Base-by-base conservation (phyloP, 2,113 vertebrate species). In the Dolichallabes microphthalmus region DNA sequence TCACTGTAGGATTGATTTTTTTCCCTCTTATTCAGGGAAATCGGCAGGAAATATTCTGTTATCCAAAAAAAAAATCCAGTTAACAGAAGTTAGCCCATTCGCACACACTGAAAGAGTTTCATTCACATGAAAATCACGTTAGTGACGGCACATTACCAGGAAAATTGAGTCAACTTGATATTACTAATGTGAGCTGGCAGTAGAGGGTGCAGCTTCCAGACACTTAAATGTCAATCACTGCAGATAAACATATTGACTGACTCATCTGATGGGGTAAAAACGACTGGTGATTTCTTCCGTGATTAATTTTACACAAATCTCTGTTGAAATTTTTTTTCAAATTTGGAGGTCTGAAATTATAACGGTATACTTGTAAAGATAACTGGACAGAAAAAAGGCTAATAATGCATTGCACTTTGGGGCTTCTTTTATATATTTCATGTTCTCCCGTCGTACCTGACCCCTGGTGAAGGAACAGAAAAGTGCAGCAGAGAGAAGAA, bases 391-490 rank as follows among this genome's bases (percentile, higher is more conserved):
- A 79, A 79, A 79, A 76, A 58, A 77, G 27, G 57, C 5, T 35
- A 60, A 25, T 79, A 79, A 60, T 79, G 76, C 76, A 79, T 79
- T 60, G 76, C 55, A 79, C 94, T 95, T 92, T 13, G 78, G 74
- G 58, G 83, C 75, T 66, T 39, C n/a, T 69, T 79, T 63, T 76
- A 71, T 83, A 35, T 82, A 1, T 6, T 55, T 84, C 30, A 32
- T 57, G 77, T 82, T 87, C 78, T 75, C 84, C 86, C 88, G 89
- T 89, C 93, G 93, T 92, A 94, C 94, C 93, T 93, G 96, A 96
- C 96, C 95, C 95, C 93, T 91, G 91, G 95, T 95, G 95, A 96
- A 95, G 92, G 95, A 97, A 96, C 96, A 95, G 95, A 97, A 96
- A 96, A 92, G 94, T 96, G 96, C 95, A 95, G 94, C 95, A 94